Percentiles rank a stretch among this genome's conserved stretches.
Evolutionary conservation across 2,113 vertebrate species (phyloP).

Genomic region (Oreocharis arfaki): DNA sequence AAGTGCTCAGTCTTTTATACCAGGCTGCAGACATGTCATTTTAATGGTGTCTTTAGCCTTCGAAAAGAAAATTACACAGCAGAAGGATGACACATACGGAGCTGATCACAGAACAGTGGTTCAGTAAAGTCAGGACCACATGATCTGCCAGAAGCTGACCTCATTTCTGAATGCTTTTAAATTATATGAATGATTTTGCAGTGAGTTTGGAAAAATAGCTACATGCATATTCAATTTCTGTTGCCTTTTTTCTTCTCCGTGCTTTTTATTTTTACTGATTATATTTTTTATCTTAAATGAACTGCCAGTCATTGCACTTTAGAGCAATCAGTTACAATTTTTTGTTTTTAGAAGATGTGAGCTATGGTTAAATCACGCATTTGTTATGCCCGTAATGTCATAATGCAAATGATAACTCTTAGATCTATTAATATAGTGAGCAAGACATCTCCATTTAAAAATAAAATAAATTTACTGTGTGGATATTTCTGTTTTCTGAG

Average conservation of each 20-base stretch:
- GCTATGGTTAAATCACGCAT: neutral
- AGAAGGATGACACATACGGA: constrained; percentile 75
- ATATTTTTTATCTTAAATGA: neutral
- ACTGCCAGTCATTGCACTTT: neutral
- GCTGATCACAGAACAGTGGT: constrained; percentile 69
- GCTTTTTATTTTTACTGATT: neutral
- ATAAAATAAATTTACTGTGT: neutral
- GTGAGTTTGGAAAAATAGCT: neutral
- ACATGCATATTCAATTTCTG: neutral
- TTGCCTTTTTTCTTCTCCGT: neutral
- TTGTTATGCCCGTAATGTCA: neutral
- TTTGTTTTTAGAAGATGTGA: neutral
- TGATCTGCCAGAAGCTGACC: constrained; percentile 75
- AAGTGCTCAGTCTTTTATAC: constrained; percentile 8
- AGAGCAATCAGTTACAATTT: neutral
- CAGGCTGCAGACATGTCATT: constrained; percentile 38
- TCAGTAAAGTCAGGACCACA: constrained; percentile 61
- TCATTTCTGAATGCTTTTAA: constrained; percentile 69
- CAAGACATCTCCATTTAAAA: neutral
- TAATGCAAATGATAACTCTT: neutral
- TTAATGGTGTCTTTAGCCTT: constrained; percentile 53
- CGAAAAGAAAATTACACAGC: constrained; percentile 60
- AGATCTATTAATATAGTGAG: neutral
- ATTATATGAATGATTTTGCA: constrained; percentile 25
- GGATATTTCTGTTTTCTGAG: neutral